A percentile compares a stretch with the other conserved stretches of the same genome.
phyloP scores from a whole-genome alignment of 2,113 vertebrate species.

The Labrus mixtus region DNA sequence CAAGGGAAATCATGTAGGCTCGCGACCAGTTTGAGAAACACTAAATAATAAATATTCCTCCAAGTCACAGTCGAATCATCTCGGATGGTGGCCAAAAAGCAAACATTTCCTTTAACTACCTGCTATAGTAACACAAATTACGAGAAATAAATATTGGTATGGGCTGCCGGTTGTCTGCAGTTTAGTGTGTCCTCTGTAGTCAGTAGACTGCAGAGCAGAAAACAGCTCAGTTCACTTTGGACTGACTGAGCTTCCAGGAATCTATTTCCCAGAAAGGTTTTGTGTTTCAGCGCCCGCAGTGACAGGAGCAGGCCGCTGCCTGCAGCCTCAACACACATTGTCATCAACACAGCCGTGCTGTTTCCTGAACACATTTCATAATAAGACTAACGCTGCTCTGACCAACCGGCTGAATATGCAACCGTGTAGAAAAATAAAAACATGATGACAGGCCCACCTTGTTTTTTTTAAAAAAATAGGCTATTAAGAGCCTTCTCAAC shows the following conservation, averaged over 20 bases:
- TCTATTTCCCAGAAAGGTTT: constrained; percentile 74
- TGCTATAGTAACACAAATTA: background rate
- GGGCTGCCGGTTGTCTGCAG: background rate
- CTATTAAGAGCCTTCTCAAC: too few relatives aligned
- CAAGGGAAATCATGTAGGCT: constrained; percentile 47
- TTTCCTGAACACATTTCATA: constrained; percentile 21
- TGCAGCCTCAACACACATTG: background rate
- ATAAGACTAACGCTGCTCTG: background rate
- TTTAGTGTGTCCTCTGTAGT: constrained; percentile 19
- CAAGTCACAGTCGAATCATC: background rate
- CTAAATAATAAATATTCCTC: background rate
- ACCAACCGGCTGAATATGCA: too few relatives aligned
- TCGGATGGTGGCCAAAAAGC: background rate
- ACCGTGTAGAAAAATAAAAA: too few relatives aligned
- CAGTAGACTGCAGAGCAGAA: constrained; percentile 35
- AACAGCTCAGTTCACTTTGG: constrained; percentile 52
- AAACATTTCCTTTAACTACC: background rate
- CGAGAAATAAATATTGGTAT: background rate
- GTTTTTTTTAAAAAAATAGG: too few relatives aligned
- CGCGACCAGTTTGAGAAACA: constrained; percentile 2
- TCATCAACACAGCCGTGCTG: too few relatives aligned
- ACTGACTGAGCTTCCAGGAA: constrained; percentile 72
- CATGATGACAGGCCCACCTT: too few relatives aligned
- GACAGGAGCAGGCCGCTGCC: constrained; percentile 25
- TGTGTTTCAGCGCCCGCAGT: constrained; percentile 63